phyloP scores from a whole-genome alignment of 1,140 invertebrate species.

The Plectrocnemia conspersa region DNA sequence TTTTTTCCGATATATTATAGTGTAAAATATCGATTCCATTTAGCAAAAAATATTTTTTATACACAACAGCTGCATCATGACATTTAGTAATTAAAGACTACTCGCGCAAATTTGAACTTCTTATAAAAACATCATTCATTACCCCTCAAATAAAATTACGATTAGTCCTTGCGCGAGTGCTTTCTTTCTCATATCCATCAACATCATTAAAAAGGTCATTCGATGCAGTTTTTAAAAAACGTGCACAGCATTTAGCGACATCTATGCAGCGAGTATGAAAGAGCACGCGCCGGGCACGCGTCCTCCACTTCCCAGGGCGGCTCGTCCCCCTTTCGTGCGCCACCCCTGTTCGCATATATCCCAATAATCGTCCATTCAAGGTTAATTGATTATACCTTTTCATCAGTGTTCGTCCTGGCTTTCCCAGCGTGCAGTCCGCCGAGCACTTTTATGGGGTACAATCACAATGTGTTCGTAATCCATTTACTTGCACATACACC shows the following conservation, averaged over 20 bases:
- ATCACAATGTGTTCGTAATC: constrained; percentile 16
- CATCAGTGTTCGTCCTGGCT: constrained; percentile 32
- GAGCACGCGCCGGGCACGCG: constrained; percentile 27
- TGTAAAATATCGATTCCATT: too few relatives aligned
- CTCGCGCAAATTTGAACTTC: too few relatives aligned
- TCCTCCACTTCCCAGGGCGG: background rate
- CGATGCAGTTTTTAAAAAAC: constrained; percentile 19
- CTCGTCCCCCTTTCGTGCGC: background rate
- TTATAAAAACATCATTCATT: too few relatives aligned
- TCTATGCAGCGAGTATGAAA: constrained; percentile 12
- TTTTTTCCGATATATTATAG: too few relatives aligned
- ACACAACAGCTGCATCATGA: too few relatives aligned
- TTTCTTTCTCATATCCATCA: too few relatives aligned
- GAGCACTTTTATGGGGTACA: constrained; percentile 4
- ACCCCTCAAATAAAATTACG: too few relatives aligned
- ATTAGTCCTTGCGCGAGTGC: too few relatives aligned
- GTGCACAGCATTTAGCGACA: constrained; percentile 31
- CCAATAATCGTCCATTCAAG: constrained; percentile 37
- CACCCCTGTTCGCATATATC: constrained; percentile 27
- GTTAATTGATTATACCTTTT: constrained; percentile 37
- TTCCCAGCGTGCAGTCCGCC: constrained; percentile 28
- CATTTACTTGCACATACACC: too few relatives aligned
- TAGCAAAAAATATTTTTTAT: too few relatives aligned
- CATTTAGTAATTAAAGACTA: too few relatives aligned
- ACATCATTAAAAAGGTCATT: constrained; percentile 23